A percentile compares a stretch with the other conserved stretches of the same genome.
Conservation (phyloP, 2,113 vertebrate genomes). For the Jaculus jaculus region DNA sequence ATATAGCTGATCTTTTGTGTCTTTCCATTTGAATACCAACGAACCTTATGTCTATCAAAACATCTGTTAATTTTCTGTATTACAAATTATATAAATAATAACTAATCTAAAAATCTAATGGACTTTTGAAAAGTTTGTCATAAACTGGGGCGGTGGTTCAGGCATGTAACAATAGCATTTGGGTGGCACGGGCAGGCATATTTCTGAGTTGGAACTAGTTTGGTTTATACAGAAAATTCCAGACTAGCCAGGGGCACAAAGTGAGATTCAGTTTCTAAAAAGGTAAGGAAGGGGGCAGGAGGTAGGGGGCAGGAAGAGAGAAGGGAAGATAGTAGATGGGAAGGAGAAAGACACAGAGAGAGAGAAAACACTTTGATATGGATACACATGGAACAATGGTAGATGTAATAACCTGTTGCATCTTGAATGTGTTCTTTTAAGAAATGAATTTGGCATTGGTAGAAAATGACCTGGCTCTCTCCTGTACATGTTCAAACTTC, state of each 20-base stretch:
- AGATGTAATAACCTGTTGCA: background rate
- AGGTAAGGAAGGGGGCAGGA: too few relatives aligned
- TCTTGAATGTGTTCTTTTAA: background rate
- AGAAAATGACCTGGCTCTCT: background rate
- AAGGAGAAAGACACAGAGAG: background rate
- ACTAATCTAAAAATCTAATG: background rate
- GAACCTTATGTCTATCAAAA: background rate
- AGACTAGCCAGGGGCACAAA: background rate
- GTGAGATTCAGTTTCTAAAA: background rate
- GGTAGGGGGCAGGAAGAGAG: too few relatives aligned
- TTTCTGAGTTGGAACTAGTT: background rate
- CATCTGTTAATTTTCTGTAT: background rate
- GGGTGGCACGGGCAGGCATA: background rate
- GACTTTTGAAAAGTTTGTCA: background rate
- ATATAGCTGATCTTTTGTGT: background rate
- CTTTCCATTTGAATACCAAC: background rate
- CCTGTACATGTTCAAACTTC: background rate
- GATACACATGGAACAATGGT: background rate
- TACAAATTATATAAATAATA: background rate
- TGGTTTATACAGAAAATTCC: background rate
- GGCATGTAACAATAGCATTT: background rate
- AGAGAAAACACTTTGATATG: background rate
- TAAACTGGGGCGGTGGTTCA: background rate
- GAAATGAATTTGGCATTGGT: background rate
- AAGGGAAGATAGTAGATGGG: too few relatives aligned